Base-by-base conservation (phyloP, 2,888 invertebrate genomes). In the Galerucella calmariensis region DNA sequence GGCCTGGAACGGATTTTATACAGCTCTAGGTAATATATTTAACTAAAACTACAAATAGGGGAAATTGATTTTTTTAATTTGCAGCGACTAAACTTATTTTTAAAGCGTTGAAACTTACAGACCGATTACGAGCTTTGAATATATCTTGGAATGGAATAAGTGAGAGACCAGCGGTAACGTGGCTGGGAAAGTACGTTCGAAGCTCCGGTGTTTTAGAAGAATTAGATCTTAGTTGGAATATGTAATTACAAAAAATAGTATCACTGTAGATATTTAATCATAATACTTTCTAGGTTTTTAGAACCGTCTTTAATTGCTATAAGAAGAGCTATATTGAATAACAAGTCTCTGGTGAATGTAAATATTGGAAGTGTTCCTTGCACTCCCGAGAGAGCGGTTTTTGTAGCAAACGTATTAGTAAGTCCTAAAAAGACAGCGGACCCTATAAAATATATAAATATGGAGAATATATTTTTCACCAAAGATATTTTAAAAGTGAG, bases 321-420 rank as follows among this genome's bases (percentile, higher is more conserved):
- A 4, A 87, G 88, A 56, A 83, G 84, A 77, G 89, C 87, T 3
- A 75, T 91, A n/a, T 79, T 85, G 58, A 86, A 82, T 67, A 90
- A 89, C 79, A 84, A 82, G 46, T 85, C 86, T 2, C 82, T 91
- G 14, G 79, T 85, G 71, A 83, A 83, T 61, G 75, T 91, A 14
- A 87, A 88, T 80, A 81, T 91, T 4, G 89, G 89, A 41, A 86
- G 88, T 76, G 91, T 91, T 84, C 88, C 89, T 11, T 85, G 90
- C 44, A 86, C 86, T 27, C 84, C 89, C 1, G 86, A 86, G 2
- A 90, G 90, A 63, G 88, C 88, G 0, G 83, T 87, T n/a, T 74
- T 73, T n/a, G 73, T 90, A 24, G 80, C 89, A 10, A 83, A 83
- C n/a, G 83, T 87, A 35, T 80, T 90, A 65, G 24, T 24, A 2